phyloP scores from a whole-genome alignment of 2,888 invertebrate genomes.

The Silvanus unidentatus region DNA sequence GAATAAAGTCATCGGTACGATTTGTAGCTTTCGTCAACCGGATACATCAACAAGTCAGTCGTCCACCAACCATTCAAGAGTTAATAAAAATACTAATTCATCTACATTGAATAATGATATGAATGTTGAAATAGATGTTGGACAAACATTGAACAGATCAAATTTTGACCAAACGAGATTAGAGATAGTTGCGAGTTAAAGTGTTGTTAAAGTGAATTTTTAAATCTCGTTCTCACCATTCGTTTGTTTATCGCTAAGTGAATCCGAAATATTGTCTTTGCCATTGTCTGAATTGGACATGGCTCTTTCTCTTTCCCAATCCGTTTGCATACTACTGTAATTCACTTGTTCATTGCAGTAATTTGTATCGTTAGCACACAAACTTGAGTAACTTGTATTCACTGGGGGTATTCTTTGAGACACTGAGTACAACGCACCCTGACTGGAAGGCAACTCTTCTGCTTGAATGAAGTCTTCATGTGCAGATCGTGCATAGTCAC shows the following conservation, averaged over 20 bases:
- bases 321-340: conserved; percentile 25
- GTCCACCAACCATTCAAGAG: too few species aligned
- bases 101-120: too few species aligned
- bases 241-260: conserved; percentile 32
- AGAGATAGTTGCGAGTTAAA: too few species aligned
- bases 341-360: conserved; percentile 18
- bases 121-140: too few species aligned
- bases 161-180: too few species aligned
- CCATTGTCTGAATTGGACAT: conserved; percentile 27
- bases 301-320: conserved; percentile 35
- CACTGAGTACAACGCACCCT: conserved; percentile 51
- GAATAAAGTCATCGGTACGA: conserved; percentile 12
- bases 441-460: conserved; percentile 33
- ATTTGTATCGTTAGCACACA: conserved; percentile 29
- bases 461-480: conserved; percentile 37
- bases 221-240: conserved; percentile 29
- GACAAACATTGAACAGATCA: too few species aligned
- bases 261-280: conserved; percentile 32
- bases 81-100: too few species aligned
- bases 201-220: background rate
- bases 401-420: conserved; percentile 55
- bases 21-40: background rate
- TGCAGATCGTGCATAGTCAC: conserved; percentile 14
- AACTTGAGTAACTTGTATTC: conserved; percentile 35
- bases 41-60: too few species aligned